phyloP scores from a whole-genome alignment of 2,888 invertebrate genomes.

The Meganola albula region DNA sequence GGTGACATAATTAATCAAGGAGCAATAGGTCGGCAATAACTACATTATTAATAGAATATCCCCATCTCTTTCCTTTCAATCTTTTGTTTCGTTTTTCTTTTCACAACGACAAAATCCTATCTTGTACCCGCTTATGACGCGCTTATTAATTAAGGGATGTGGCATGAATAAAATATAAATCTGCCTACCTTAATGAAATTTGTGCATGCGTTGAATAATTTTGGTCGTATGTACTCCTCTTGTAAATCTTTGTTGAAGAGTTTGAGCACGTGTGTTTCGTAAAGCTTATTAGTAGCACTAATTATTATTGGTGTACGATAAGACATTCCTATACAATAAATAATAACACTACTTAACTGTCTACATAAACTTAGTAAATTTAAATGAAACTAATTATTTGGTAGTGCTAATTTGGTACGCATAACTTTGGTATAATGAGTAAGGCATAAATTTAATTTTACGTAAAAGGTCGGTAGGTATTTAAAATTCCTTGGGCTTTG shows the following conservation, averaged over 20 bases:
- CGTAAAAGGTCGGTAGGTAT: too few species aligned
- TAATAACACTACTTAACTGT: too few species aligned
- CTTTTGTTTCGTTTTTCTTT: slow-evolving; percentile 17
- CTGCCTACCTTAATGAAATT: slow-evolving; percentile 25
- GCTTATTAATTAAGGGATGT: slow-evolving; percentile 30
- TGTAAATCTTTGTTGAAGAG: slow-evolving; percentile 23
- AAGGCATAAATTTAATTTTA: too few species aligned
- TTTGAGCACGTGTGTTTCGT: slow-evolving; percentile 21
- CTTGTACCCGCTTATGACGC: slow-evolving; percentile 28
- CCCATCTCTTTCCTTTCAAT: slow-evolving; percentile 15
- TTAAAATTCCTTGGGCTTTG: too few species aligned
- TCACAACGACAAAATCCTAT: slow-evolving; percentile 23
- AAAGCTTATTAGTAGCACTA: background rate
- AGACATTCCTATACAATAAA: too few species aligned
- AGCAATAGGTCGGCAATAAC: slow-evolving; percentile 35
- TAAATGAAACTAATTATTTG: too few species aligned
- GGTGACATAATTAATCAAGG: slow-evolving; percentile 43
- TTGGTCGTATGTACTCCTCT: slow-evolving; percentile 15
- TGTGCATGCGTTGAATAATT: slow-evolving; percentile 30
- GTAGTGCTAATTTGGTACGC: too few species aligned
- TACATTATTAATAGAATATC: slow-evolving; percentile 37
- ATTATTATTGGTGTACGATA: too few species aligned
- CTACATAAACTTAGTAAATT: too few species aligned
- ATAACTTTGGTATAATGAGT: too few species aligned
- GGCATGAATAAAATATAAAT: slow-evolving; percentile 32